phyloP scores from a whole-genome alignment of 2,797 vertebrate genomes.

The Pempheris klunzingeri region DNA sequence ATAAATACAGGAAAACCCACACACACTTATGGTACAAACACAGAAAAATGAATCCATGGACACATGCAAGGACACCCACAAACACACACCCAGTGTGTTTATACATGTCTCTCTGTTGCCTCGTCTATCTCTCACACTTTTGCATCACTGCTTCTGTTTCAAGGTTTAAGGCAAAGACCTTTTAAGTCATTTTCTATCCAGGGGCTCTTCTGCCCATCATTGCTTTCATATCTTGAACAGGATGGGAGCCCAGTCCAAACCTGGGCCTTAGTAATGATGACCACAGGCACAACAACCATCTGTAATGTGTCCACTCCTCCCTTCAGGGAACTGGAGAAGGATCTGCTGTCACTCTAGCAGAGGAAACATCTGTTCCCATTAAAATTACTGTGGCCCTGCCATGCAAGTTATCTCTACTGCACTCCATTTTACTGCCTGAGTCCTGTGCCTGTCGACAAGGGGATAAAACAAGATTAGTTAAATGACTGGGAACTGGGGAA shows the following conservation, averaged over 20 bases:
- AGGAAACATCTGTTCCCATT: conserved; percentile 84
- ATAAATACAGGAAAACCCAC: conserved; percentile 35
- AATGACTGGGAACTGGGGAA: conserved; percentile 77
- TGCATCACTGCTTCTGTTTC: conserved; percentile 40
- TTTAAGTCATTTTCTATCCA: conserved; percentile 44
- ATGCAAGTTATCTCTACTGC: conserved; percentile 76
- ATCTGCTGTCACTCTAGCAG: conserved; percentile 81
- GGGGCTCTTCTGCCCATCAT: conserved; percentile 51
- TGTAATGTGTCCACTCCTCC: conserved; percentile 73
- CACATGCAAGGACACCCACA: conserved; percentile 23
- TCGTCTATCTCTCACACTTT: neutral
- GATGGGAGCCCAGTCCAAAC: conserved; percentile 57
- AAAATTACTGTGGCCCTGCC: conserved; percentile 78
- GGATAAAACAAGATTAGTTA: conserved; percentile 84
- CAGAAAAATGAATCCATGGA: conserved; percentile 26
- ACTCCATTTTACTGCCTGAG: conserved; percentile 74
- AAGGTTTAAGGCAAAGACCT: conserved; percentile 44
- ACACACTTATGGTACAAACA: conserved; percentile 27
- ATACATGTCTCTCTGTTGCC: conserved; percentile 6
- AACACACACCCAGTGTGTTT: conserved; percentile 19
- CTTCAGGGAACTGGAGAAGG: conserved; percentile 76
- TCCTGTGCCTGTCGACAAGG: conserved; percentile 73
- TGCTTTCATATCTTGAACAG: conserved; percentile 53
- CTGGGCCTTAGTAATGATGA: conserved; percentile 73
- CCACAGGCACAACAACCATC: conserved; percentile 78